Percentiles rank a stretch among this genome's conserved stretches.
phyloP scores from a whole-genome alignment of 2,797 vertebrate species.

The Cephalopachus bancanus region DNA sequence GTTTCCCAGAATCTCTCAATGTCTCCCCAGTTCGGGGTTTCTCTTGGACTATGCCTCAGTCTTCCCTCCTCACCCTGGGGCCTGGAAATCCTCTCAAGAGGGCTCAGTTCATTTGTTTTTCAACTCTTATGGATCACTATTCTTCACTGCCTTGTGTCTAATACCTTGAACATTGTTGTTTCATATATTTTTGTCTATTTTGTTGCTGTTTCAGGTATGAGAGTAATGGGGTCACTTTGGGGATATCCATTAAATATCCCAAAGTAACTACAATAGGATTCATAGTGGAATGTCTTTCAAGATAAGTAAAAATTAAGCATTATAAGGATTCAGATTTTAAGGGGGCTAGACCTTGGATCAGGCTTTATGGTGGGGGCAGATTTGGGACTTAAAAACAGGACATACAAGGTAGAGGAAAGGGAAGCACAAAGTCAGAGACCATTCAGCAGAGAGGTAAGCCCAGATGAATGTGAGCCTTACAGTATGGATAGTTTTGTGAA shows the following conservation, averaged over 20 bases:
- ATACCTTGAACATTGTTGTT: conserved; percentile 13
- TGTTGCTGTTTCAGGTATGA: not conserved
- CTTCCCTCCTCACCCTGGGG: not conserved
- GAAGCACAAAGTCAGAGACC: not conserved
- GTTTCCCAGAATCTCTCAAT: not conserved
- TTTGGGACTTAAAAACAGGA: not conserved
- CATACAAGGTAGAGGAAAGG: not conserved
- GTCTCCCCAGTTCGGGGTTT: not conserved
- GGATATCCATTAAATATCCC: not conserved
- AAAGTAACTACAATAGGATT: not conserved
- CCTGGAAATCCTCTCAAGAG: not conserved
- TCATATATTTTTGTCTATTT: not conserved
- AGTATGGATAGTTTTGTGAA: conserved; percentile 1
- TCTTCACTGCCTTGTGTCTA: not conserved
- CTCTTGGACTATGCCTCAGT: not conserved
- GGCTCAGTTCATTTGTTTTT: not conserved
- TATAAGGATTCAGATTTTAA: not conserved
- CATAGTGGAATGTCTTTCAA: not conserved
- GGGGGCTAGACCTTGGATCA: not conserved
- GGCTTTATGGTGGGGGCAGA: not conserved
- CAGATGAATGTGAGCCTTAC: not conserved
- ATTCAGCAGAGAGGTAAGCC: not conserved
- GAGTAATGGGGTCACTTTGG: not conserved
- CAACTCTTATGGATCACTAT: not conserved
- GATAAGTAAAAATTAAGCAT: conserved; percentile 22